Base-by-base conservation (phyloP, 2,113 vertebrate species). In the Tupaia chinensis region DNA sequence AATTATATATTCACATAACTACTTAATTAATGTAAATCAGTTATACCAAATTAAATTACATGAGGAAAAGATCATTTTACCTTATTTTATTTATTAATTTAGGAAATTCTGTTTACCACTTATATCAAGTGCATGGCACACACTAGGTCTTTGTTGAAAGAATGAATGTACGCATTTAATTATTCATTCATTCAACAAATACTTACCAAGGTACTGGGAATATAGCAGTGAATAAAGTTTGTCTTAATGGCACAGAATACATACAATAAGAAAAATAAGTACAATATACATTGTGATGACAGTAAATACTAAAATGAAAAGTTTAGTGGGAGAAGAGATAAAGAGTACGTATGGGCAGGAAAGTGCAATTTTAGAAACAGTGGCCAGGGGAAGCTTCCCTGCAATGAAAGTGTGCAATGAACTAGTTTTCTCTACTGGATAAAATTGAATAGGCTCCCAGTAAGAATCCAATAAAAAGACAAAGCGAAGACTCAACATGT, bases 141-240 rank as follows among this genome's bases (percentile, higher is more conserved):
- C 3, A 1, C 7, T 77, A 93, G 53, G 61, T 93, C 29, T 93
- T 93, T 77, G 22, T 77, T 81, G 74, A 88, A 93, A 76, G 23
- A 87, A 79, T 83, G 19, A 13, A 6, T 60, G 1, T 7, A 53
- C 44, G 16, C 25, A 70, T 44, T 29, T 65, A 74, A 34, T 89
- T 54, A 92, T 77, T 91, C 54, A 91, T 91, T 93, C 79, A 65
- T 58, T 95, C 77, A 82, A 65, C 53, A 81, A 76, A 86, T 91
- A 85, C 68, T 95, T 94, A 81, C 81, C 44, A 27, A 94, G 60
- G 7, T 23, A n/a, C 15, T 68, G 9, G 20, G 17, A 4, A 88
- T 32, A 63, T 6, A 65, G 12, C 29, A 81, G 23, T 79, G 54
- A 93, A 53, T 82, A 95, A 91, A 95, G 22, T 11, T 73, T 74